Evolutionary conservation across 2,797 vertebrate species (phyloP).

Genomic region (Sibirionetta formosa): DNA sequence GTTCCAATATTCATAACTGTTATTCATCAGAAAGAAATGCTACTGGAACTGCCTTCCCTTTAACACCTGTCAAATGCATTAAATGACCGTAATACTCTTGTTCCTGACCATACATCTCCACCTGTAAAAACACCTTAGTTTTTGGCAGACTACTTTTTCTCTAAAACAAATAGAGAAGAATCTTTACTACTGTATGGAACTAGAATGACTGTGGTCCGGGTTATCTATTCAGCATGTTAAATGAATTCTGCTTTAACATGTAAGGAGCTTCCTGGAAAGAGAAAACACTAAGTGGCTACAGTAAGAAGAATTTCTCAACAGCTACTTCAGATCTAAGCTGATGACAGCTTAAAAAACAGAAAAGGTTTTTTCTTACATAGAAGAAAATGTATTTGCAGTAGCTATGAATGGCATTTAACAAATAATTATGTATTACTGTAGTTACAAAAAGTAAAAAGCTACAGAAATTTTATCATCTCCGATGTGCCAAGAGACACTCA

Average conservation of each 20-base stretch:
- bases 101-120: neutral
- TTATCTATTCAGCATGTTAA: neutral
- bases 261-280: neutral
- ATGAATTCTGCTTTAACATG: neutral
- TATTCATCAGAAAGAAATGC: neutral
- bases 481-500: slow-evolving; percentile 69
- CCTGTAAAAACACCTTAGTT: neutral
- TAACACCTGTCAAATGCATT: neutral
- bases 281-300: neutral
- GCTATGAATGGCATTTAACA: neutral
- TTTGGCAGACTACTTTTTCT: neutral
- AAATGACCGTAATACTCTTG: neutral
- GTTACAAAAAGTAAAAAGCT: neutral
- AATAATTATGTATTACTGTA: neutral
- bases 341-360: neutral
- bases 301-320: neutral
- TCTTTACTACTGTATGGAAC: neutral
- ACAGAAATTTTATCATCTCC: neutral
- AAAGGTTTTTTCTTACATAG: neutral
- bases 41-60: neutral
- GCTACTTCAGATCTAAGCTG: neutral
- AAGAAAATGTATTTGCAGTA: neutral
- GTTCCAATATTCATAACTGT: neutral
- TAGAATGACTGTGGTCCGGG: neutral
- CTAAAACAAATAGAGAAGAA: neutral